Conservation (phyloP, 2,797 vertebrate species). For the Hydrolagus colliei region DNA sequence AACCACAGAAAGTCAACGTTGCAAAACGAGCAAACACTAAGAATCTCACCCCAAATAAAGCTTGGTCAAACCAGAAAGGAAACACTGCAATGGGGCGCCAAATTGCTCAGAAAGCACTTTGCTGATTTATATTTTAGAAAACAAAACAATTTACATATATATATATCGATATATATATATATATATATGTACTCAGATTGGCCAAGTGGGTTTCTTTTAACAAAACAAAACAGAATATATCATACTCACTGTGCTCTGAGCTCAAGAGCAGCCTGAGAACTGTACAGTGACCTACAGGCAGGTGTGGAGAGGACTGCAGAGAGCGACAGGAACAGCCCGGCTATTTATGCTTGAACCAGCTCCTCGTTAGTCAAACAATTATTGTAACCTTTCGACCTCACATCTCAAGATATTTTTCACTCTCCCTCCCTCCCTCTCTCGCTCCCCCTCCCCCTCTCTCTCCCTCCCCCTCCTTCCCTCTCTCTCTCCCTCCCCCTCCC, state of each 20-base stretch:
- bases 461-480: not conserved
- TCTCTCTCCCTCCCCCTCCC: constrained; percentile 3
- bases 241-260: constrained; percentile 9
- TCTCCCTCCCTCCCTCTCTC: no score
- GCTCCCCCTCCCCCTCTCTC: no score
- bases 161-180: no score
- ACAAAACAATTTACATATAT: no score
- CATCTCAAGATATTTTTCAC: constrained; percentile 42
- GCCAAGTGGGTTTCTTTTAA: not conserved
- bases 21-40: no score
- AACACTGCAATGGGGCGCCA: no score
- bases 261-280: not conserved
- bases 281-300: not conserved
- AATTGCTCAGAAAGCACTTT: no score
- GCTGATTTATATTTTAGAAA: no score
- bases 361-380: constrained; percentile 56
- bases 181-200: no score
- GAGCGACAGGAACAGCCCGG: constrained; percentile 53
- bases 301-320: constrained; percentile 54
- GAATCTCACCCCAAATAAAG: no score
- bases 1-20: no score
- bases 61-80: no score
- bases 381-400: constrained; percentile 55
- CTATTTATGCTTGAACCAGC: constrained; percentile 76
- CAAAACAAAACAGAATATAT: not conserved